Base-by-base conservation (phyloP, 2,888 invertebrate species). In the Aleiodes alternator region DNA sequence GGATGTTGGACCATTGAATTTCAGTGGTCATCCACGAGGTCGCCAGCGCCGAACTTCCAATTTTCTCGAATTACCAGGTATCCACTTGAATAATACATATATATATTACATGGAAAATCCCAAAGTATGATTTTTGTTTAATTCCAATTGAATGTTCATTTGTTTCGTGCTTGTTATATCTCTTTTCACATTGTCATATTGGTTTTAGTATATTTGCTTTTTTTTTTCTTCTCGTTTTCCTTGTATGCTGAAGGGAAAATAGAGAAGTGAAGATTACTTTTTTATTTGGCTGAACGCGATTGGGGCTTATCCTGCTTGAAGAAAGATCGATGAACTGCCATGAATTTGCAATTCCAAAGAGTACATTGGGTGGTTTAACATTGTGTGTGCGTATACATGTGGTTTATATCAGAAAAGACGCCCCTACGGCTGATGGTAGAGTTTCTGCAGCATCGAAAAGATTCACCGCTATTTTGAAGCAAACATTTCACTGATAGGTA, bases 61-160 rank as follows among this genome's bases (percentile, higher is more conserved):
- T 90, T 96, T 96, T 87, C 91, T 96, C 70, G 96, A 96, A 88
- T 90, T 96, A 82, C 96, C 96, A 89, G 95, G 96, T 96, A 88
- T 90, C 90, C 87, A 71, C 66, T 23, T 1, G 23, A 23, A 1
- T 23, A 23, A 53, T 51, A 66, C 73, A 61, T 48, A 64, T 66
- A 72, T 50, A 29, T 23, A 69, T 68, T 14, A 23, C 16, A 23
- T 23, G 23, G 23, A 2, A 23, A 23, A 2, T 1, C 2, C 23
- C 23, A 1, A 23, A 23, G 23, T 1, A 23, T 23, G 23, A 23
- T 23, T 23, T 23, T 23, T 23, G 23, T 23, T 23, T 23, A 23
- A 23, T 23, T 23, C 23, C 23, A 61, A 16, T 61, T 43, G 38
- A 43, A 61, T 38, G 14, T 61, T 43, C 38, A 61, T 61, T 61